Conservation (phyloP, 2,797 vertebrate species). For the Chanos chanos region DNA sequence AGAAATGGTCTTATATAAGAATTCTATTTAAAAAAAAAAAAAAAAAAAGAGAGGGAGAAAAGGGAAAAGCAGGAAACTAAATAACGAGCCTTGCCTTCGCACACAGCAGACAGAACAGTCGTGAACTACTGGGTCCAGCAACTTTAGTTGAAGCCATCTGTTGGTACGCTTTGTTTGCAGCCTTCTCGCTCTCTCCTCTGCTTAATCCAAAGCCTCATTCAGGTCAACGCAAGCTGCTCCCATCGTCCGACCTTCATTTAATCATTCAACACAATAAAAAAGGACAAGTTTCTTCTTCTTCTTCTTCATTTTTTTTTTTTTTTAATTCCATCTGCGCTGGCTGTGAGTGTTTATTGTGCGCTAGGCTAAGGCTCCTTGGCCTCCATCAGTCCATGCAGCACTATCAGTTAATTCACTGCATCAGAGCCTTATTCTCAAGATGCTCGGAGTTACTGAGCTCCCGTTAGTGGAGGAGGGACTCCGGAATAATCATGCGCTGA, state of each 20-base stretch:
- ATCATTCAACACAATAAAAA: slow-evolving; percentile 3
- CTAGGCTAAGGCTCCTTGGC: slow-evolving; percentile 30
- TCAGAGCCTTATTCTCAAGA: slow-evolving; percentile 58
- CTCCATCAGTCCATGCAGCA: slow-evolving; percentile 38
- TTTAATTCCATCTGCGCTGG: too few relatives aligned
- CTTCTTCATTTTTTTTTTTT: too few relatives aligned
- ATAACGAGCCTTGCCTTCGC: background rate
- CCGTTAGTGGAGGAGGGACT: slow-evolving; percentile 68
- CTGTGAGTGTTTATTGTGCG: slow-evolving; percentile 46
- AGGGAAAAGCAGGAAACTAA: background rate
- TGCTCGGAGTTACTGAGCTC: slow-evolving; percentile 62
- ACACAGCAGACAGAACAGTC: background rate
- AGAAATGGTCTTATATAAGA: too few relatives aligned
- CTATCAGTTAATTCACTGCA: slow-evolving; percentile 67
- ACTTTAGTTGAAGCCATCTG: background rate
- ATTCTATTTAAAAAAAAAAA: too few relatives aligned
- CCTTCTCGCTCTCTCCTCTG: slow-evolving; percentile 3
- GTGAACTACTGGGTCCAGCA: background rate
- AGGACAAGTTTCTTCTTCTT: slow-evolving; percentile 3
- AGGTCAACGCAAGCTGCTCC: slow-evolving; percentile 23
- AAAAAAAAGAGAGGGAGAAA: background rate
- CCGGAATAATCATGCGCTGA: slow-evolving; percentile 71
- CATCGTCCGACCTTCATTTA: slow-evolving; percentile 29
- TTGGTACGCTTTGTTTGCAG: slow-evolving; percentile 16
- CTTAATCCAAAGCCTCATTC: background rate